Evolutionary conservation across 2,797 vertebrate species (phyloP).

Genomic region (Nyctibius grandis): DNA sequence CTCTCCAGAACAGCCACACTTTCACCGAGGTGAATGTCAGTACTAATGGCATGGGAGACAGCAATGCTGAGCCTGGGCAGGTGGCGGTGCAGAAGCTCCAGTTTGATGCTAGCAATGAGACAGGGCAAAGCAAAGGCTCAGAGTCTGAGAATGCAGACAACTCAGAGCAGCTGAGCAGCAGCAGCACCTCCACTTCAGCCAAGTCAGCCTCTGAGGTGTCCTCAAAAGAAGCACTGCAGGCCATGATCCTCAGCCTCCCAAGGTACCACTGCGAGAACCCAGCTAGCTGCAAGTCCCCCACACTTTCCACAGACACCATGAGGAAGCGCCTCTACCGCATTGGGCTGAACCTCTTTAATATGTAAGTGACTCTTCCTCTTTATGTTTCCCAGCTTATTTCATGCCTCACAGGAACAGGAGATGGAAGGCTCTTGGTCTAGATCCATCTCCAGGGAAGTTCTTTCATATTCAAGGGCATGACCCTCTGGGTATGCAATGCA

Average conservation of each 20-base stretch:
- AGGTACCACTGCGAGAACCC: constrained; percentile 96
- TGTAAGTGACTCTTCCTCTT: constrained; percentile 81
- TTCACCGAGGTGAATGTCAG: constrained; percentile 74
- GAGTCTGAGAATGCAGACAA: constrained; percentile 83
- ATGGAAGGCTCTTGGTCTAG: not conserved
- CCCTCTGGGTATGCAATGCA: not conserved
- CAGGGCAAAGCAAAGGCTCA: constrained; percentile 75
- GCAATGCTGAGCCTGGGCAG: constrained; percentile 62
- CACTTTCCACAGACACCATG: constrained; percentile 95
- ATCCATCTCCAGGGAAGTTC: not conserved
- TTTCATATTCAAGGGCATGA: not conserved
- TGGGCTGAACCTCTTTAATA: constrained; percentile 98
- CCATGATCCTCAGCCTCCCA: constrained; percentile 93
- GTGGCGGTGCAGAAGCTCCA: constrained; percentile 66
- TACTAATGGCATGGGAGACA: constrained; percentile 40
- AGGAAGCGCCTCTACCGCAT: constrained; percentile 97
- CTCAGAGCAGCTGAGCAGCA: constrained; percentile 85
- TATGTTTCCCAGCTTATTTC: not conserved
- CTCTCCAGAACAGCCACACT: constrained; percentile 58
- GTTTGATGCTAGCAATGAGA: constrained; percentile 72
- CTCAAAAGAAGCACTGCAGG: constrained; percentile 93
- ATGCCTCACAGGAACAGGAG: not conserved
- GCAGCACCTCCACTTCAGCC: constrained; percentile 87
- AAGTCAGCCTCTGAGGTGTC: constrained; percentile 85
- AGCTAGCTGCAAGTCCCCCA: constrained; percentile 90